Evolutionary conservation across 2,888 invertebrate genomes (phyloP), one percentile per base, ranked within the genome.

Genomic region (Drosophila robusta): DNA sequence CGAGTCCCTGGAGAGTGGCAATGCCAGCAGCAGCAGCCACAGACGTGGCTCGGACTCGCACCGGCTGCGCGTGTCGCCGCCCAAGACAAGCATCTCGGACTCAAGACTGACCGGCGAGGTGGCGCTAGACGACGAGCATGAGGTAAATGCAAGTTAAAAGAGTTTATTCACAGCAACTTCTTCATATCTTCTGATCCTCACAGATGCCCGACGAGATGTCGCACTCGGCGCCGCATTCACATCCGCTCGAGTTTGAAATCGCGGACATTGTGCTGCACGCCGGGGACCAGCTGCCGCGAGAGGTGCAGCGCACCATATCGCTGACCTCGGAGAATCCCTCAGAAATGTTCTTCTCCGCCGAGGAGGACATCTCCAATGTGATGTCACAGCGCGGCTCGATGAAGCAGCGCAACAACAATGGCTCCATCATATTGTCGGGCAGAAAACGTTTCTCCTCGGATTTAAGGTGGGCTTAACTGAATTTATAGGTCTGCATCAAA

Each of bases 301-400:
- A 92, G 75, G 92, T 92, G 7, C 96, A 97, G 91, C 93, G 97
- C 82, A 97, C 97, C 0, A 95, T 96, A 89, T 97, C 97, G 0
- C 95, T 97, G 90, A 96, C 96, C 1, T 97, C 97, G 67, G 97
- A 97, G 91, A 97, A 97, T 91, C 97, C 96, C 84, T 97, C 97
- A 0, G 98, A 98, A 92, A 96, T 96, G 54, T 98, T 98, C 92
- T 98, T 97, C 91, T 98, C 98, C 0, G 98, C 98, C 0, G 98
- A 98, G 89, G 98, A 98, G 92, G 98, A 98, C 80, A 94, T 96
- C 49, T 91, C 92, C 0, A 92, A 92, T 80, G 90, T 91, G 4
- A 70, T 92, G 75, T 90, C 91, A 4, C 92, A 91, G 69, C 75
- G 87, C 0, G 90, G 92, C 16, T 91, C 92, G 12, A 90, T 91